phyloP scores from a whole-genome alignment of 2,797 vertebrate species.

The Bufotes viridis region DNA sequence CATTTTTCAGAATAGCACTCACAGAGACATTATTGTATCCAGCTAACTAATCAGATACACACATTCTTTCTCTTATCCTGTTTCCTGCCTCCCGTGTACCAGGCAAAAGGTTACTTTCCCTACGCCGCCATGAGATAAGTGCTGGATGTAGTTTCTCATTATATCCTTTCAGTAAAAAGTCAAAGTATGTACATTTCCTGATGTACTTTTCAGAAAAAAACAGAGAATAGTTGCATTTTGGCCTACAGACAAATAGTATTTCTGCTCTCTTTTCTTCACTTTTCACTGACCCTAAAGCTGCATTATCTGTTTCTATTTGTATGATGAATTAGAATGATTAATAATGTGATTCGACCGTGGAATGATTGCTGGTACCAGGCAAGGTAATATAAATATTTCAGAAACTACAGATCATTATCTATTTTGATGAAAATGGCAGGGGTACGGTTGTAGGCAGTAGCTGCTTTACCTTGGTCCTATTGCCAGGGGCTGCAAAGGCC shows the following conservation, averaged over 20 bases:
- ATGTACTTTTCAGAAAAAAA: neutral
- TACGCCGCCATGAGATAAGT: constrained; percentile 34
- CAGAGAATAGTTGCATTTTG: neutral
- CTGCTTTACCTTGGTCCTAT: too few relatives aligned
- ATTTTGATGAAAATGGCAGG: neutral
- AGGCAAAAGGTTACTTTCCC: constrained; percentile 42
- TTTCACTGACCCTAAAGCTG: neutral
- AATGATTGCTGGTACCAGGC: too few relatives aligned
- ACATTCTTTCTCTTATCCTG: constrained; percentile 47
- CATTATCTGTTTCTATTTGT: neutral
- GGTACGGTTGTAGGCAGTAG: neutral
- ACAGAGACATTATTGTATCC: constrained; percentile 18
- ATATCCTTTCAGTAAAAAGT: neutral
- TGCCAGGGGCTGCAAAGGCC: too few relatives aligned
- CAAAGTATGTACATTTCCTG: constrained; percentile 8
- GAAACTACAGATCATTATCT: neutral
- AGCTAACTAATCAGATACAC: constrained; percentile 2
- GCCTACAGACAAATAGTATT: neutral
- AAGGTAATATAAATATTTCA: neutral
- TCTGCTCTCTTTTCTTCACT: neutral
- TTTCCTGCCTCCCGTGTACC: constrained; percentile 39
- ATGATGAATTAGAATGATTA: neutral
- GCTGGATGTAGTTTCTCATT: neutral
- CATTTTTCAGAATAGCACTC: neutral
- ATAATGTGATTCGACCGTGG: neutral